Base-by-base conservation (phyloP, 2,888 invertebrate species). In the Zeuzera pyrina region DNA sequence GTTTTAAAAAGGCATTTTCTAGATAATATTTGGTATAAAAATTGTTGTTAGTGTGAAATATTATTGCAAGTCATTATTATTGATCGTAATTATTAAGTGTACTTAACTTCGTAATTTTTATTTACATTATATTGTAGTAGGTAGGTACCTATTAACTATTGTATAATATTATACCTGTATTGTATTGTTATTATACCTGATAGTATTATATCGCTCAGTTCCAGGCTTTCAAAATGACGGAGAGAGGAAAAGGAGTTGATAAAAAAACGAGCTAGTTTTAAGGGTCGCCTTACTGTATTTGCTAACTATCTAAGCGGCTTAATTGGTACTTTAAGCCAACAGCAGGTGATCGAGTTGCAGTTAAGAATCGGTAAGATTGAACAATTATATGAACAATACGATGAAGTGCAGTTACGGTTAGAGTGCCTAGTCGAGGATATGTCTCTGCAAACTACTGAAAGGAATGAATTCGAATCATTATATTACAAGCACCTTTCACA, bases 331-430 rank as follows among this genome's bases (percentile, higher is more conserved):
- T 33, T 38, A 19, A 28, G 7, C 16, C 2, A 6, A 11, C 16
- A 12, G 4, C 12, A 36, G 13, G 35, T 30, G 11, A 38, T 12
- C 15, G 42, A 45, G 15, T 39, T 47, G 16, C 42, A 44, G 11
- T 35, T 45, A 10, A 36, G 44, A 12, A 24, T 42, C 4, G 34
- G 30, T 31, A 42, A 36, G 15, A 33, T 44, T 1, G 38, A 43
- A 16, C 1, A 15, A 2, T 34, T 47, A 16, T 45, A 41, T 33
- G 29, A 33, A 1, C 35, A 39, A 15, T 50, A 38, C 16, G 45
- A 48, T 25, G 42, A 44, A 29, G 41, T 45, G 6, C 45, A 50
- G 24, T 29, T 36, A 16, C 8, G 16, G 19, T 30, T 43, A 6
- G 47, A 46, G 24, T 44, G 40, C 26, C 19, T 33, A 6, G 23